Conservation (phyloP, 2,888 invertebrate species). For the Sylvicola fuscatus region DNA sequence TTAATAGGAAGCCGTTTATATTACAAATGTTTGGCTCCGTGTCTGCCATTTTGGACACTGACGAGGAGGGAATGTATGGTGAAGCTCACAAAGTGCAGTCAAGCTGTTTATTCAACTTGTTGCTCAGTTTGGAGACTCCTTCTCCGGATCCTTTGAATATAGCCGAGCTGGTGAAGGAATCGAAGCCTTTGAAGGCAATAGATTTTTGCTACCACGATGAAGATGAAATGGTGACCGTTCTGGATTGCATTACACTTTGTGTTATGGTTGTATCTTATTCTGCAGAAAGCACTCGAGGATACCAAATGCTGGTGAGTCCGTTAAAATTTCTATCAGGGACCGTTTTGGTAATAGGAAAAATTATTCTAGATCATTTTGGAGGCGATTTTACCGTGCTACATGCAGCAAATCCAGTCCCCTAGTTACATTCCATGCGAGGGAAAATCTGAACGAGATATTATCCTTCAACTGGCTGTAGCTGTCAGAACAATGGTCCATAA, state of each 20-base stretch:
- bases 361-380: constrained; percentile 68
- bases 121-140: constrained; percentile 82
- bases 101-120: constrained; percentile 74
- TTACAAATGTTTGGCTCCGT: constrained; percentile 98
- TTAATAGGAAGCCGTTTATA: constrained; percentile 96
- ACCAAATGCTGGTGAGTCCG: constrained; percentile 77
- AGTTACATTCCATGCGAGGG: constrained; percentile 69
- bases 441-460: constrained; percentile 82
- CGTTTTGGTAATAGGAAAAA: too few relatives aligned
- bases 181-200: constrained; percentile 78
- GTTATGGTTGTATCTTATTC: constrained; percentile 98
- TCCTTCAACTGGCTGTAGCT: constrained; percentile 81
- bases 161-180: constrained; percentile 76
- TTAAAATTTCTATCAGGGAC: too few relatives aligned
- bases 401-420: constrained; percentile 80
- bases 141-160: constrained; percentile 89
- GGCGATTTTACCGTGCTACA: constrained; percentile 88
- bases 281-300: constrained; percentile 81
- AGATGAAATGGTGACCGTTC: constrained; percentile 86
- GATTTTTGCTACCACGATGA: constrained; percentile 99
- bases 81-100: constrained; percentile 88
- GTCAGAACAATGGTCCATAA: constrained; percentile 91
- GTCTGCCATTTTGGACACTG: constrained; percentile 86
- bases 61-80: constrained; percentile 67
- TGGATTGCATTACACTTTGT: constrained; percentile 95